These are phyloP conservation scores for Cathartes aura DNA, from an alignment of 2,113 vertebrate species.

Conservation along the genomic window DNA sequence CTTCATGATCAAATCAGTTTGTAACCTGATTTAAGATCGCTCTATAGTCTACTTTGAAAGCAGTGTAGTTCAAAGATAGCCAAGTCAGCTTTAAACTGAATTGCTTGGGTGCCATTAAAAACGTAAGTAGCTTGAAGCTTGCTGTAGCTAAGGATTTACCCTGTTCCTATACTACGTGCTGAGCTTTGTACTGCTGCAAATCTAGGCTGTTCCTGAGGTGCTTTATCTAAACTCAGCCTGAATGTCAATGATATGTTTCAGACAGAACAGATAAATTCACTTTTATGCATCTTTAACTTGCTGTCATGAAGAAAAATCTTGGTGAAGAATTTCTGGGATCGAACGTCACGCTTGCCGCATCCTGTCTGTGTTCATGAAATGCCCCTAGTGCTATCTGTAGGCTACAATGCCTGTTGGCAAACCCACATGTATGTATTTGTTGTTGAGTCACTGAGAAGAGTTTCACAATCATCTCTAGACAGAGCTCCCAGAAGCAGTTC, in stretches of 20 bases:
- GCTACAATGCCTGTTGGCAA: neutral
- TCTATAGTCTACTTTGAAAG: neutral
- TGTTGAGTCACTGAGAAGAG: neutral
- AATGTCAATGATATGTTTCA: neutral
- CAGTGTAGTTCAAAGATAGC: neutral
- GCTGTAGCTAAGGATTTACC: neutral
- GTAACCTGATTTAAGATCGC: neutral
- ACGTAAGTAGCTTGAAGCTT: neutral
- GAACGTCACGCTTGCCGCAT: neutral
- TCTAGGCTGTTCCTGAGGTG: neutral
- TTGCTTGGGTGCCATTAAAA: neutral
- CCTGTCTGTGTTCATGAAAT: neutral
- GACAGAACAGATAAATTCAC: neutral
- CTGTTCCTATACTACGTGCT: neutral
- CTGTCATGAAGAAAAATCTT: rapidly evolving
- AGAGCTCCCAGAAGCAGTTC: neutral
- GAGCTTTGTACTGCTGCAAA: neutral
- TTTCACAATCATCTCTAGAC: neutral
- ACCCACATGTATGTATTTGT: neutral
- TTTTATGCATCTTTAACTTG: neutral
- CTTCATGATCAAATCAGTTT: neutral
- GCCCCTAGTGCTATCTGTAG: neutral
- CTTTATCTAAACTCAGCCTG: neutral
- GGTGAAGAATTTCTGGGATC: neutral
- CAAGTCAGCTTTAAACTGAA: neutral